Conservation (phyloP, 2,113 vertebrate genomes). For the Grantiella picta region DNA sequence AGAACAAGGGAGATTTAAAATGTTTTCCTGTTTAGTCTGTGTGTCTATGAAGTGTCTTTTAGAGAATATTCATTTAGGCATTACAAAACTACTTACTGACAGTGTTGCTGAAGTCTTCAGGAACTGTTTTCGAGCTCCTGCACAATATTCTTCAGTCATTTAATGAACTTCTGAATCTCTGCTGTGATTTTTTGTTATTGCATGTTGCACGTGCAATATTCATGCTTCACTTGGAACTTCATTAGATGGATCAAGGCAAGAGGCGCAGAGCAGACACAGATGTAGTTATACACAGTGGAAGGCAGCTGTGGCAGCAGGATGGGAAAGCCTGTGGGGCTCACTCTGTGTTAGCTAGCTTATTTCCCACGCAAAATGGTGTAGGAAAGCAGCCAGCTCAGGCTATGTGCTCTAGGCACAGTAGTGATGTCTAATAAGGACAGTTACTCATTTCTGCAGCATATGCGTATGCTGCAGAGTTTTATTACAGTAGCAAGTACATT, state of each 20-base stretch:
- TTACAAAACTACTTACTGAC: neutral
- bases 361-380: neutral
- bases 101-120: neutral
- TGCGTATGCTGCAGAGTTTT: neutral
- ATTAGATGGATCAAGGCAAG: neutral
- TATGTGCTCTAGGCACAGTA: neutral
- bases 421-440: neutral
- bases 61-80: neutral
- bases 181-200: neutral
- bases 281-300: neutral
- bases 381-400: neutral
- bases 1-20: neutral
- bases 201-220: neutral
- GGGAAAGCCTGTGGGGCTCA: neutral
- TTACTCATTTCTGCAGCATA: neutral
- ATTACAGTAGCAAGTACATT: neutral
- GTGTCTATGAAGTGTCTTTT: neutral
- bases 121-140: neutral
- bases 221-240: neutral
- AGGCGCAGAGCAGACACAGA: neutral
- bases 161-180: neutral
- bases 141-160: neutral
- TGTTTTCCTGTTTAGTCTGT: conserved; percentile 21
- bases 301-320: neutral
- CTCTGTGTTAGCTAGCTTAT: neutral